Percentiles rank a stretch among this genome's conserved stretches.
Evolutionary conservation across 2,797 vertebrate species (phyloP).

Genomic region (Phrynocephalus guinanensis): DNA sequence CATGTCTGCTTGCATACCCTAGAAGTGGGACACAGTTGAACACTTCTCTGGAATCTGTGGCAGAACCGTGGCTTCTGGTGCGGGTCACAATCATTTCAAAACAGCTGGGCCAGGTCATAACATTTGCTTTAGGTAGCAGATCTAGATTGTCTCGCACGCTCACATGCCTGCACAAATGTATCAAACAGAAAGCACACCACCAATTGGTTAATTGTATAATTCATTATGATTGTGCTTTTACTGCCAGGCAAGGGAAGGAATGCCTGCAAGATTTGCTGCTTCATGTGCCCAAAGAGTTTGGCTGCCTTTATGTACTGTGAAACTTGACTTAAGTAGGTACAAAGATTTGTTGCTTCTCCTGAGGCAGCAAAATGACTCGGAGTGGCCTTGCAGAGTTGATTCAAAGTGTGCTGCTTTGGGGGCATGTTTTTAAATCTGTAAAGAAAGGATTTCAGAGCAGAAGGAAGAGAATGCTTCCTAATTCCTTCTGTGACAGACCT

Average conservation of each 20-base stretch:
- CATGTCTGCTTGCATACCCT: background rate
- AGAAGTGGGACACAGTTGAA: background rate
- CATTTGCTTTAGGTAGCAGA: background rate
- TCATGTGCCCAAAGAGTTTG: too few relatives aligned
- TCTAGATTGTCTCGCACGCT: too few relatives aligned
- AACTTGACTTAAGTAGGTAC: background rate
- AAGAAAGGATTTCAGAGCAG: background rate
- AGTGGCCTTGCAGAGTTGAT: background rate
- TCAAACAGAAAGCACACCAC: too few relatives aligned
- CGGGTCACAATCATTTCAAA: background rate
- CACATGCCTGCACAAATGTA: too few relatives aligned
- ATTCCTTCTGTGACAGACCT: background rate
- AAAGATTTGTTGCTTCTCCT: background rate
- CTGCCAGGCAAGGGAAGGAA: too few relatives aligned
- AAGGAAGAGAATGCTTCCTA: background rate
- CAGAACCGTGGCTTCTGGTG: background rate
- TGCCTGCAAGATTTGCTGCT: too few relatives aligned
- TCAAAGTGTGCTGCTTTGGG: background rate
- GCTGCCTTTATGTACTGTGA: too few relatives aligned
- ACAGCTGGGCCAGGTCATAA: background rate
- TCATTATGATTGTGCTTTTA: too few relatives aligned
- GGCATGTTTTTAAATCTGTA: background rate
- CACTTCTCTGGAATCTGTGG: too few relatives aligned
- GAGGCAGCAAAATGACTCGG: background rate
- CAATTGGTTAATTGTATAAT: too few relatives aligned